Conservation (phyloP, 2,888 invertebrate genomes). For the Molanna angustata region DNA sequence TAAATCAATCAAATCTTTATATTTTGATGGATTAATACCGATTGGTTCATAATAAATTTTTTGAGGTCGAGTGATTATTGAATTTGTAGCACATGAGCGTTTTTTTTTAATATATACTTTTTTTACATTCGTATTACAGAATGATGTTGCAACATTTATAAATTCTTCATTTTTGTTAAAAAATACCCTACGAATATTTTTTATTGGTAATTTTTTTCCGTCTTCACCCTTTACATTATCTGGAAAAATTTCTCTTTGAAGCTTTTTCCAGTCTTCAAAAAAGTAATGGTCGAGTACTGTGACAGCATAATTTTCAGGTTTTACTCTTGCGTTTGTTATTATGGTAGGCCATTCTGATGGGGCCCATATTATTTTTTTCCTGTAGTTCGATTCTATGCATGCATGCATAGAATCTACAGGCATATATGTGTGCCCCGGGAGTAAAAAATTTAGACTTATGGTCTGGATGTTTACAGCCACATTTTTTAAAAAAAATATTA, state of each 20-base stretch:
- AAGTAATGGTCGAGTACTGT: neutral
- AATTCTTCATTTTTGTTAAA: slow-evolving; percentile 1
- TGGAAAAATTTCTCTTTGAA: slow-evolving; percentile 1
- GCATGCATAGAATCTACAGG: slow-evolving; percentile 5
- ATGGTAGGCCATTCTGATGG: slow-evolving; percentile 6
- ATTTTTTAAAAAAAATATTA: slow-evolving; percentile 2
- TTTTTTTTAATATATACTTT: neutral
- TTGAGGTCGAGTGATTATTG: neutral
- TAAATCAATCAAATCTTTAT: neutral
- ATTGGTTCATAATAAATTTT: neutral
- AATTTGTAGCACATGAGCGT: neutral
- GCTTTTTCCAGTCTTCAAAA: slow-evolving; percentile 1
- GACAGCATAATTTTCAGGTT: neutral
- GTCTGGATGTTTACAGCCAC: neutral
- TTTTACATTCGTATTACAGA: neutral
- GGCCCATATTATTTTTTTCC: slow-evolving; percentile 5
- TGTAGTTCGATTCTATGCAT: slow-evolving; percentile 3
- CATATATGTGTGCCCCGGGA: slow-evolving; percentile 2
- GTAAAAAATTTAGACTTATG: neutral
- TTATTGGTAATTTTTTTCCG: neutral
- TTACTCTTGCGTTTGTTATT: neutral
- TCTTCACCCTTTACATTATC: neutral
- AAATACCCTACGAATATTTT: neutral
- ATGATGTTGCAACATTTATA: neutral
- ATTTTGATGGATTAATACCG: slow-evolving; percentile 1